A percentile compares a stretch with the other conserved stretches of the same genome.
phyloP scores from a whole-genome alignment of 2,797 vertebrate species.

The Eutrigla gurnardus region DNA sequence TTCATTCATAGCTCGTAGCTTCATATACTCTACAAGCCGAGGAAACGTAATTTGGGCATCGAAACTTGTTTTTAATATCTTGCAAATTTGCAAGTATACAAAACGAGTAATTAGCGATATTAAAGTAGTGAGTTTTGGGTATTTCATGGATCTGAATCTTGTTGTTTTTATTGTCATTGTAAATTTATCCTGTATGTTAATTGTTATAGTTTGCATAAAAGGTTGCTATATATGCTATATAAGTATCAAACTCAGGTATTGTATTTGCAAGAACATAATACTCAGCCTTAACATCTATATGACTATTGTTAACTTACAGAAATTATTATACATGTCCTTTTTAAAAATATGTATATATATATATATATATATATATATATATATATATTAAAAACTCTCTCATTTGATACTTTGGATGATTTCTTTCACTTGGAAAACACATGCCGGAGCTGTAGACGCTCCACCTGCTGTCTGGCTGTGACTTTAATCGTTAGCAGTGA shows the following conservation, averaged over 20 bases:
- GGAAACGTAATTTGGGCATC: no score
- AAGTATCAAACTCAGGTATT: background rate
- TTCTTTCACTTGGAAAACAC: background rate
- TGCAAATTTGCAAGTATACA: no score
- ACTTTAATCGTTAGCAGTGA: conserved; percentile 10
- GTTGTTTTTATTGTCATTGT: background rate
- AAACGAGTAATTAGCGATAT: no score
- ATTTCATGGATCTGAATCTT: background rate
- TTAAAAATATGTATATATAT: no score
- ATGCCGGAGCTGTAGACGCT: background rate
- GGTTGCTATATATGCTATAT: background rate
- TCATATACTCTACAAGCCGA: no score
- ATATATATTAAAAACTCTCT: background rate
- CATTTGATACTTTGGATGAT: background rate
- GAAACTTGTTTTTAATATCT: no score
- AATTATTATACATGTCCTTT: no score
- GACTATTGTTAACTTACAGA: no score
- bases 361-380: no score
- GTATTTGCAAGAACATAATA: background rate
- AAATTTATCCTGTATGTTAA: background rate
- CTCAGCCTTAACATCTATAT: no score
- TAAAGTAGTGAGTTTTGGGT: no score
- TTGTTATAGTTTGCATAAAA: background rate
- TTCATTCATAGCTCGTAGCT: conserved; percentile 10
- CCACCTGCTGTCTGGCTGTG: background rate